These are phyloP conservation scores for Panagrolaimus sp. DNA, from an alignment of 1,140 invertebrate species.

Conservation along the genomic window DNA sequence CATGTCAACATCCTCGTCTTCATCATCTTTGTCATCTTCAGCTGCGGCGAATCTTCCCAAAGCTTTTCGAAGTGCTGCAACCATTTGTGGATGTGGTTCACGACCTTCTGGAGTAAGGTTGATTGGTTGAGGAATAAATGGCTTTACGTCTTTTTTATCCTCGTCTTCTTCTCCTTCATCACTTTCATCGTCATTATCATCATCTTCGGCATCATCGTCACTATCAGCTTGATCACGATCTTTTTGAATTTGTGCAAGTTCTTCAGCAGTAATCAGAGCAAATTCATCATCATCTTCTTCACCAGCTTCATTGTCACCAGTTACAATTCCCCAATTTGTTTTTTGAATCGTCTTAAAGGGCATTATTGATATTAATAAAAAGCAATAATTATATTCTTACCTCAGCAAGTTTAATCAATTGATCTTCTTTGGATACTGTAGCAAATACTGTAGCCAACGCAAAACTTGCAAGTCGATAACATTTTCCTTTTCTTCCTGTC, in stretches of 20 bases:
- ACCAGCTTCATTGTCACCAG: neutral
- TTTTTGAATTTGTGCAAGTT: slow-evolving; percentile 15
- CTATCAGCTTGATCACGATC: slow-evolving; percentile 9
- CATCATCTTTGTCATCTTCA: neutral
- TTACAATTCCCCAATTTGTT: neutral
- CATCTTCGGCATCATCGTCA: no score
- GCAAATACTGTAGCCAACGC: no score
- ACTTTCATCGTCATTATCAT: slow-evolving; percentile 5
- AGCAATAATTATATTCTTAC: no score
- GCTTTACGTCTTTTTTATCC: neutral
- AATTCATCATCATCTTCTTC: slow-evolving; percentile 24
- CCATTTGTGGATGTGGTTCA: slow-evolving; percentile 16
- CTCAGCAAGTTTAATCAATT: no score
- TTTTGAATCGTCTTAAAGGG: neutral
- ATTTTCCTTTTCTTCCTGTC: no score
- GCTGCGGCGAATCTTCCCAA: slow-evolving; percentile 17
- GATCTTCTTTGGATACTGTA: no score
- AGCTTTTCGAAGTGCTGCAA: slow-evolving; percentile 18
- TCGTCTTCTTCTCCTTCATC: slow-evolving; percentile 15
- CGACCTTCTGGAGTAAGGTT: neutral
- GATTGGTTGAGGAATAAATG: no score
- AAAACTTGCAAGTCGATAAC: no score
- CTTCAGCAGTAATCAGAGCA: slow-evolving; percentile 22
- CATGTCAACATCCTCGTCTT: slow-evolving; percentile 21
- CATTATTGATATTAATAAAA: neutral